A percentile compares a stretch with the other conserved stretches of the same genome.
These are phyloP conservation scores for Medauroidea extradentata DNA, from an alignment of 1,140 invertebrate genomes.

Conservation along the genomic window DNA sequence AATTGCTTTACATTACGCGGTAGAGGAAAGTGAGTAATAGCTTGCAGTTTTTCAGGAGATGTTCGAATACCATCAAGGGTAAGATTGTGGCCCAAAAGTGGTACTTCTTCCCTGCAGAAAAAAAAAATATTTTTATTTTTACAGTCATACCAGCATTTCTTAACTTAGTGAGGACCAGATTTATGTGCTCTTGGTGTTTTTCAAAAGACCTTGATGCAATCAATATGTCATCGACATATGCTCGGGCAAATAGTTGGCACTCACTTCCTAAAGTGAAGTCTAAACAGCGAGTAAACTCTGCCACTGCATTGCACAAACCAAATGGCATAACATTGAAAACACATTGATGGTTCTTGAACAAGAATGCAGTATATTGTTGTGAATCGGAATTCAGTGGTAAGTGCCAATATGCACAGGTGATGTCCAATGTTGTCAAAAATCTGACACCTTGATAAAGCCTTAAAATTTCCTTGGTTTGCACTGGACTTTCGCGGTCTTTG, in stretches of 20 bases:
- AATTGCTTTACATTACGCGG: constrained; percentile 36
- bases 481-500: constrained; percentile 16
- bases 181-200: constrained; percentile 23
- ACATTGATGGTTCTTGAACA: constrained; percentile 31
- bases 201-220: constrained; percentile 19
- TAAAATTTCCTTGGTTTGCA: constrained; percentile 17
- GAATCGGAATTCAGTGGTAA: constrained; percentile 29
- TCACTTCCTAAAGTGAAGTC: background rate
- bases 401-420: constrained; percentile 39
- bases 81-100: constrained; percentile 39
- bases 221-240: constrained; percentile 20
- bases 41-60: constrained; percentile 30
- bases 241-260: background rate
- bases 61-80: constrained; percentile 25
- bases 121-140: constrained; percentile 27
- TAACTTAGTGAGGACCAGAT: constrained; percentile 18
- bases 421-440: constrained; percentile 32
- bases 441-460: constrained; percentile 24
- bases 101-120: constrained; percentile 35
- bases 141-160: constrained; percentile 24
- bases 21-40: constrained; percentile 24
- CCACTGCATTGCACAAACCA: constrained; percentile 24
- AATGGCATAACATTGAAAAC: constrained; percentile 33
- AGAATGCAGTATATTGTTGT: constrained; percentile 35
- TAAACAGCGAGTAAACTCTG: constrained; percentile 11